Base-by-base conservation (phyloP, 2,113 vertebrate species). In the Eidolon helvum region DNA sequence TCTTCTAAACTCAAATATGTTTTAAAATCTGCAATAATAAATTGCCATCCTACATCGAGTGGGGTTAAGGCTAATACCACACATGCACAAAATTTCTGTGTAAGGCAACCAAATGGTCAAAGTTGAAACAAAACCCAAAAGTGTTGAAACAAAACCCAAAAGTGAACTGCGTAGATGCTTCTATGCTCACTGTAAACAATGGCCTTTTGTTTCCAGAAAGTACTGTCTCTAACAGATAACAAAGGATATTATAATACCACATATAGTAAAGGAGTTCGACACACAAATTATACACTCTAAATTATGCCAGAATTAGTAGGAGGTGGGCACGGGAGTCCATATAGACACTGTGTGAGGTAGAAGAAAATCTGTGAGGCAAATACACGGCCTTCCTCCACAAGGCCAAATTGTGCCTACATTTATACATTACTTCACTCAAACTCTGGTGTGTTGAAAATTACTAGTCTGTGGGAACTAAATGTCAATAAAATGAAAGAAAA, bases 21-120 rank as follows among this genome's bases (percentile, higher is more conserved):
- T 97, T 94, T 82, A 85, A 94, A n/a, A n/a, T n/a, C n/a, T n/a
- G n/a, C n/a, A 96, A 59, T 61, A 92, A 50, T 50, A 50, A 80
- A 90, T 24, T 92, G 14, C 22, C 12, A 78, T 61, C 3, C 2
- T 19, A 87, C 24, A 38, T 85, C 33, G 72, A 82, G 6, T 89
- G 26, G 5, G 15, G 5, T 68, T 77, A 89, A 88, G n/a, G 15
- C 0, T 61, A 88, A 68, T 55, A 9, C 0, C 16, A 33, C 9
- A 61, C 38, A 79, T 50, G 50, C 21, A 87, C 11, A 55, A 24
- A 75, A 59, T 21, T 5, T 57, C 5, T 22, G 15, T 12, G 26
- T 5, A 61, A 80, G 33, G 22, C 30, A 57, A 55, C 35, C 9
- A 3, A 85, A 26, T 55, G 16, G 18, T n/a, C 48, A 85, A 85